Conservation (phyloP, 2,113 vertebrate genomes). For the Phocoena sinus region DNA sequence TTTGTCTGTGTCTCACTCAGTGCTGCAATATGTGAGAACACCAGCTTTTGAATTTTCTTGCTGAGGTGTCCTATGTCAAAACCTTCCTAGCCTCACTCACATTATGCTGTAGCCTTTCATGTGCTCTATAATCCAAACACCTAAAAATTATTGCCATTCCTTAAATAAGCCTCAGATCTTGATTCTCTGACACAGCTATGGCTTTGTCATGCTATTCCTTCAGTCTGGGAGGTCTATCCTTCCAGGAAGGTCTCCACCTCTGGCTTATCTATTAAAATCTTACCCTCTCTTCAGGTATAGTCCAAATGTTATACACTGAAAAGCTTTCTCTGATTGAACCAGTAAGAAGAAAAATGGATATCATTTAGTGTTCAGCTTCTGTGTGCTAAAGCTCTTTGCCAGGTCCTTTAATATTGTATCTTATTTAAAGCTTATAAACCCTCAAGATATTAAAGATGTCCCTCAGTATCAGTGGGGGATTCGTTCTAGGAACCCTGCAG, state of each 20-base stretch:
- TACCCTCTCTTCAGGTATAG: not conserved
- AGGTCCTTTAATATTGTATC: not conserved
- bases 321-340: not conserved
- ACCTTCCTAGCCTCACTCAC: not conserved
- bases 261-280: not conserved
- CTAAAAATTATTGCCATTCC: not conserved
- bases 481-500: not conserved
- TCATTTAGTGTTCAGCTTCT: not conserved
- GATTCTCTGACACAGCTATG: not conserved
- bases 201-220: not conserved
- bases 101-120: not conserved
- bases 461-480: not conserved
- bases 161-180: not conserved
- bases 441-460: not conserved
- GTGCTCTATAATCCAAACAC: not conserved
- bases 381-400: not conserved
- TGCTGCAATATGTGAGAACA: not conserved
- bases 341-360: not conserved
- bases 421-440: not conserved
- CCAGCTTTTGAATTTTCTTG: not conserved
- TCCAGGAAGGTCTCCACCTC: not conserved
- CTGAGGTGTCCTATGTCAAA: not conserved
- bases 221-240: not conserved
- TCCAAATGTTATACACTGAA: not conserved
- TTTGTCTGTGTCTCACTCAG: slow-evolving; percentile 20